These are phyloP conservation scores for Malacoraja senta DNA, from an alignment of 2,797 vertebrate species.

Conservation along the genomic window DNA sequence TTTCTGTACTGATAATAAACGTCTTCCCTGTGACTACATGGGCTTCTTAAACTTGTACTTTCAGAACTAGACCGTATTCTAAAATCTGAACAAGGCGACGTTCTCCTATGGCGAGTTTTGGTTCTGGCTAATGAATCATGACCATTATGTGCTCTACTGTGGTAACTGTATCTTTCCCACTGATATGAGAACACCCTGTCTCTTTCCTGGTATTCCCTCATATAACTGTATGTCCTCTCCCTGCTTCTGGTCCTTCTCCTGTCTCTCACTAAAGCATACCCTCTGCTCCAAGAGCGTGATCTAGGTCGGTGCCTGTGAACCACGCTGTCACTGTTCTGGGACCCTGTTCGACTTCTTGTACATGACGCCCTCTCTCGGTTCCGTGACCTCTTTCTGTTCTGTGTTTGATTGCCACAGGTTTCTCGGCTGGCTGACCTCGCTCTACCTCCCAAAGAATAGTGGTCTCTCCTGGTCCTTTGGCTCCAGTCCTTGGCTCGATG, in stretches of 20 bases:
- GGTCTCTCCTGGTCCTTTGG: constrained; percentile 51
- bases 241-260: constrained; percentile 57
- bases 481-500: constrained; percentile 50
- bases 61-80: constrained; percentile 57
- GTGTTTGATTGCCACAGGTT: constrained; percentile 49
- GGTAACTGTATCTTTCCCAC: constrained; percentile 62
- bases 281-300: constrained; percentile 64
- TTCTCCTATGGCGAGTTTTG: constrained; percentile 50
- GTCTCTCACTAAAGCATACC: constrained; percentile 48
- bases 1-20: constrained; percentile 58
- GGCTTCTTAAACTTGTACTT: constrained; percentile 52
- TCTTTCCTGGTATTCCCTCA: constrained; percentile 54
- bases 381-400: constrained; percentile 53
- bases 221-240: constrained; percentile 55
- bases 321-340: constrained; percentile 59
- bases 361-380: constrained; percentile 55
- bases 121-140: constrained; percentile 56
- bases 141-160: constrained; percentile 56
- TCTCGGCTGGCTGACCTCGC: constrained; percentile 59
- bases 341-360: constrained; percentile 56
- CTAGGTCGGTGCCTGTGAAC: constrained; percentile 54
- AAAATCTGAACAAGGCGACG: constrained; percentile 59
- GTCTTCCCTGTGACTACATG: constrained; percentile 52
- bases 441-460: constrained; percentile 47
- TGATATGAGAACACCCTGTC: constrained; percentile 51